These are phyloP conservation scores for Marcusenius ussheri DNA, from an alignment of 2,113 vertebrate genomes.

Conservation along the genomic window DNA sequence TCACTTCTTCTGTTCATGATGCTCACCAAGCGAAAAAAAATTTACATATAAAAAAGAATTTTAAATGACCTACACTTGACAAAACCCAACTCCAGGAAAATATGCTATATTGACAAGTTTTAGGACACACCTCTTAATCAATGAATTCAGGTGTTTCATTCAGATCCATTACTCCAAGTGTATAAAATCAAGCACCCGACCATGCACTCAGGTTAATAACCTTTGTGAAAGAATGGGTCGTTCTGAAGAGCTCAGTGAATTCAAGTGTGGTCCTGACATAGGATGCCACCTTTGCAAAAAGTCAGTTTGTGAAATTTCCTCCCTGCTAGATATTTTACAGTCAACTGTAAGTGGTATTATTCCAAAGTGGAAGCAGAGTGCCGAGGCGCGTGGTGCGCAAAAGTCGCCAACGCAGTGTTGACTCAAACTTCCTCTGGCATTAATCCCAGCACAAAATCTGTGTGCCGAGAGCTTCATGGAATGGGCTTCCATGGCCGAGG, in stretches of 20 bases:
- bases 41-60: neutral
- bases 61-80: neutral
- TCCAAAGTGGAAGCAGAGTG: neutral
- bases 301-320: neutral
- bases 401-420: neutral
- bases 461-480: neutral
- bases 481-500: neutral
- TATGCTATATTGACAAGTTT: neutral
- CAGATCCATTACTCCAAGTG: too few species aligned
- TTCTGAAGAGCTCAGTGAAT: neutral
- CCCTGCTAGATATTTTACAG: neutral
- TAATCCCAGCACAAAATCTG: neutral
- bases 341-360: neutral
- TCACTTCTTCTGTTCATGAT: neutral
- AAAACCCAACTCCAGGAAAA: neutral
- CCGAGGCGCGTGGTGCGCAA: neutral
- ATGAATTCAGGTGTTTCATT: neutral
- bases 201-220: neutral
- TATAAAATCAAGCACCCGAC: neutral
- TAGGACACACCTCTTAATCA: neutral
- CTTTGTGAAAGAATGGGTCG: neutral
- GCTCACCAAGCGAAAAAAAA: neutral
- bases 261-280: neutral
- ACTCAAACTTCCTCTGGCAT: neutral
- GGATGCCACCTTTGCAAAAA: neutral